phyloP scores from a whole-genome alignment of 1,140 invertebrate species.

The Eurosta solidaginis region DNA sequence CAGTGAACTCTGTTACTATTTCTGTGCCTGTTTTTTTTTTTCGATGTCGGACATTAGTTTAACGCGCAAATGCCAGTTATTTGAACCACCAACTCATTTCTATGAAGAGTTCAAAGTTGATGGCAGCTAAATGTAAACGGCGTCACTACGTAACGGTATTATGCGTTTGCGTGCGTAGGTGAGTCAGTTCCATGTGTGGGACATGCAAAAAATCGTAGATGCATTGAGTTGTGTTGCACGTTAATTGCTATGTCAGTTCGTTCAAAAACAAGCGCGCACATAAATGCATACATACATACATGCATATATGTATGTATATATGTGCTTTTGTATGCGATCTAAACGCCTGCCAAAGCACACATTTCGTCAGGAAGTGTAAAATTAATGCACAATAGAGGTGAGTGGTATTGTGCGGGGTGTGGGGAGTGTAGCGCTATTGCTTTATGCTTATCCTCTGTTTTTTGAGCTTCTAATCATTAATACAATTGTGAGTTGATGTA shows the following conservation, averaged over 20 bases:
- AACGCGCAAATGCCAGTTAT: too few relatives aligned
- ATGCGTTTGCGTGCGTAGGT: constrained; percentile 48
- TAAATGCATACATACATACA: constrained; percentile 27
- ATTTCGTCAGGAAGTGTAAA: not conserved
- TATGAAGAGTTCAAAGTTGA: constrained; percentile 5
- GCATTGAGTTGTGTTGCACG: constrained; percentile 47
- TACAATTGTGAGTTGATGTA: constrained; percentile 44
- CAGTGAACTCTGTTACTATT: not conserved
- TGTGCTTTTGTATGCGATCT: not conserved
- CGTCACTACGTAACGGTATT: not conserved
- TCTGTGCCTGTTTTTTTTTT: too few relatives aligned
- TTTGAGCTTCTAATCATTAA: constrained; percentile 60
- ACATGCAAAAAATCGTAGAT: not conserved
- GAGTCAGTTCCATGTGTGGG: constrained; percentile 21
- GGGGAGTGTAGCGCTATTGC: not conserved
- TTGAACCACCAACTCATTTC: too few relatives aligned
- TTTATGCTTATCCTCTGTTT: constrained; percentile 31
- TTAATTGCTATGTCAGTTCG: constrained; percentile 22
- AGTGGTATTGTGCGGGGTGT: not conserved
- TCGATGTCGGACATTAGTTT: too few relatives aligned
- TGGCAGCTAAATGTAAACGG: not conserved
- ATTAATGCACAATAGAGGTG: too few relatives aligned
- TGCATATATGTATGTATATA: not conserved
- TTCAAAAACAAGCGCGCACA: constrained; percentile 28
- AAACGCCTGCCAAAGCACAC: not conserved